Conservation (phyloP, 2,888 invertebrate genomes). For the Drosophila macrospina region DNA sequence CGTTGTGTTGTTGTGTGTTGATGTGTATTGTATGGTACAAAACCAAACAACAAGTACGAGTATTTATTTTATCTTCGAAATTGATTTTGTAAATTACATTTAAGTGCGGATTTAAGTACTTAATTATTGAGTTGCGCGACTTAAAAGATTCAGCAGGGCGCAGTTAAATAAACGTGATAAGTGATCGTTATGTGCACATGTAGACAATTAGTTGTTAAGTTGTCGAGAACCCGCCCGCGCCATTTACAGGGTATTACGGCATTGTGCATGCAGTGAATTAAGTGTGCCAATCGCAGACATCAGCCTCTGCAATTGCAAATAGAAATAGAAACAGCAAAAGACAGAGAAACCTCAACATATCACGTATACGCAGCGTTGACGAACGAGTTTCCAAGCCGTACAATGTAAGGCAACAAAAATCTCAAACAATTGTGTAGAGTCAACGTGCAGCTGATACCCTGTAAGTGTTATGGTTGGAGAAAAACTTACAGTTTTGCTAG, state of each 20-base stretch:
- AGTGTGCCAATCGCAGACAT: conserved; percentile 15
- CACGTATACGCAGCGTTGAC: conserved; percentile 47
- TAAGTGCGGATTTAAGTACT: neutral
- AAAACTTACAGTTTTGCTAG: no score
- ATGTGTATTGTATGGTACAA: conserved; percentile 6
- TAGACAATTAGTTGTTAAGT: conserved; percentile 8
- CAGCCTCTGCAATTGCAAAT: conserved; percentile 9
- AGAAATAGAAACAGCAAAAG: neutral
- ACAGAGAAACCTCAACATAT: conserved; percentile 29
- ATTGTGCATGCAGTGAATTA: conserved; percentile 2
- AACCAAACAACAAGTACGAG: neutral
- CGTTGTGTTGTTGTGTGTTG: conserved; percentile 7
- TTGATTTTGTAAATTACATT: conserved; percentile 17
- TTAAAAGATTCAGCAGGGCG: neutral
- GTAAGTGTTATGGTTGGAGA: neutral
- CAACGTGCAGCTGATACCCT: conserved; percentile 20
- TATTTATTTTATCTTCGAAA: neutral
- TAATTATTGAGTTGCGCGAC: conserved; percentile 4
- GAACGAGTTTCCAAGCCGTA: conserved; percentile 20
- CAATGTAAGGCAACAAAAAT: conserved; percentile 1
- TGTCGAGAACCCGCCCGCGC: neutral
- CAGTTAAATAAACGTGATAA: conserved; percentile 5
- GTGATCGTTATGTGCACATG: conserved; percentile 1
- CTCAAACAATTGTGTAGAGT: neutral
- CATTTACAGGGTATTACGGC: conserved; percentile 11